Percentiles rank a stretch among this genome's conserved stretches.
These are phyloP conservation scores for Chelmon rostratus DNA, from an alignment of 2,797 vertebrate genomes.

Conservation along the genomic window DNA sequence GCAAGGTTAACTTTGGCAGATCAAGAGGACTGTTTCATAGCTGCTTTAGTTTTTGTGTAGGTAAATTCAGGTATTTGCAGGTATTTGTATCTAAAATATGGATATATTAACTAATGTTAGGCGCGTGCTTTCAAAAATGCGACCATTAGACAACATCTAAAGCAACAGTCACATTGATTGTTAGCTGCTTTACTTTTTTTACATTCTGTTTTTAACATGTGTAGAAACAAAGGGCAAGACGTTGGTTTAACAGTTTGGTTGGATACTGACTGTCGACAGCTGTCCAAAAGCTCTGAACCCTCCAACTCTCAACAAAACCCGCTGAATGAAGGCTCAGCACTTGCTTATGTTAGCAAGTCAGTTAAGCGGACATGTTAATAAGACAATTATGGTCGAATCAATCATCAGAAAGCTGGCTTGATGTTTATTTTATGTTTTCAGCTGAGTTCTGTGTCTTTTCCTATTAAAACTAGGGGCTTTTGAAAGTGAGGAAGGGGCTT, in stretches of 20 bases:
- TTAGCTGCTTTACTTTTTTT: not conserved
- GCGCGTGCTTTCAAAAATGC: not conserved
- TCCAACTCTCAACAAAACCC: not conserved
- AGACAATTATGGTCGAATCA: not conserved
- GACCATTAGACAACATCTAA: not conserved
- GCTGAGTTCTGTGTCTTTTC: not conserved
- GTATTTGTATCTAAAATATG: slow-evolving; percentile 1
- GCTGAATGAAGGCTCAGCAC: not conserved
- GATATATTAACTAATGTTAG: not conserved
- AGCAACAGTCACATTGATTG: not conserved
- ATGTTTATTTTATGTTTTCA: not conserved
- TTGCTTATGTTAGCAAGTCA: not conserved
- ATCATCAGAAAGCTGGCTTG: not conserved
- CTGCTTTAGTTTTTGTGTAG: slow-evolving; percentile 26
- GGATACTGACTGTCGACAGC: not conserved
- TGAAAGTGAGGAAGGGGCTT: not conserved
- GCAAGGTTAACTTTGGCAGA: slow-evolving; percentile 55
- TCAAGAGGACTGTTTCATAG: slow-evolving; percentile 46
- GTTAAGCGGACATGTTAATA: not conserved
- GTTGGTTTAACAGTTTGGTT: not conserved
- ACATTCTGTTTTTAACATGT: too few relatives aligned
- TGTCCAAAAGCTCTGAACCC: not conserved
- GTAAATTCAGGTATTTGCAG: slow-evolving; percentile 22
- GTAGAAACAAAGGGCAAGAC: not conserved
- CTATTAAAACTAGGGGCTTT: not conserved